These are phyloP conservation scores for Syrphus vitripennis DNA, from an alignment of 2,888 invertebrate species.

Conservation along the genomic window DNA sequence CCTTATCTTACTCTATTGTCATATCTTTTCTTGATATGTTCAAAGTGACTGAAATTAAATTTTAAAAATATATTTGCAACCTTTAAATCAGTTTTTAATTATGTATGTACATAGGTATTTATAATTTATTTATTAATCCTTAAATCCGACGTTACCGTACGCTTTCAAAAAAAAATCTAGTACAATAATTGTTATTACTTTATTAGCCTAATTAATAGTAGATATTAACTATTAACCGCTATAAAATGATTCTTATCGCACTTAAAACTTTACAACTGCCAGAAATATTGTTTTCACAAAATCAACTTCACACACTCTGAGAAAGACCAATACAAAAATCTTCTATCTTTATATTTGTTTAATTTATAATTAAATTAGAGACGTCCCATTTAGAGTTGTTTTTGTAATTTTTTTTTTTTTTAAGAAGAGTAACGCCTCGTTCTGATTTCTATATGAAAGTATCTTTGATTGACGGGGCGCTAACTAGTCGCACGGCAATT, in stretches of 20 bases:
- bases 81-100: too few relatives aligned
- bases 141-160: too few relatives aligned
- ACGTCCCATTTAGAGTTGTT: constrained; percentile 29
- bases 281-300: constrained; percentile 2
- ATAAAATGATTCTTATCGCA: constrained; percentile 34
- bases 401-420: background rate
- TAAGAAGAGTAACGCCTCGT: constrained; percentile 16
- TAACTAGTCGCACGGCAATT: constrained; percentile 56
- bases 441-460: constrained; percentile 22
- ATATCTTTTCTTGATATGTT: too few relatives aligned
- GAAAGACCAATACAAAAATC: background rate
- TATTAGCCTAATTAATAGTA: too few relatives aligned
- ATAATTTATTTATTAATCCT: too few relatives aligned
- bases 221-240: background rate
- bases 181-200: too few relatives aligned
- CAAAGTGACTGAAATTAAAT: too few relatives aligned
- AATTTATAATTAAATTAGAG: constrained; percentile 5
- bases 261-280: background rate
- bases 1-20: too few relatives aligned
- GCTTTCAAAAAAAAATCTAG: background rate
- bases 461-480: constrained; percentile 51
- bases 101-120: too few relatives aligned
- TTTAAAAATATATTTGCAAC: too few relatives aligned
- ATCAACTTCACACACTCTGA: background rate
- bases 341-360: background rate